These are phyloP conservation scores for Silurus aristotelis DNA, from an alignment of 2,797 vertebrate genomes.

Conservation along the genomic window DNA sequence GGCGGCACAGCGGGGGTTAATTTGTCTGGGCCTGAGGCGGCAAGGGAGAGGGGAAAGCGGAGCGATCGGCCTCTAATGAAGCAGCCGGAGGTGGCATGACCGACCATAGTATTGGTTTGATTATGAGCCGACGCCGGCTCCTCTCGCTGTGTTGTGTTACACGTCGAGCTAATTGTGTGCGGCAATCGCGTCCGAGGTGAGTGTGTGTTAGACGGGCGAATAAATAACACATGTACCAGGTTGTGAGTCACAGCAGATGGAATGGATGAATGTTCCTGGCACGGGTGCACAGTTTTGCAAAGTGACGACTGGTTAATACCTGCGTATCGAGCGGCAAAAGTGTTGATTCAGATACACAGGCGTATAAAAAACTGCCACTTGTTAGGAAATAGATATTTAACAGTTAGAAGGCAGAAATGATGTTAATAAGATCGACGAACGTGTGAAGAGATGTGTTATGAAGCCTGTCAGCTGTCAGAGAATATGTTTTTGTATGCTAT, in stretches of 20 bases:
- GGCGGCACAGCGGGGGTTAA: conserved; percentile 53
- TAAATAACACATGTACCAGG: conserved; percentile 11
- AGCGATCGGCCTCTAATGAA: conserved; percentile 57
- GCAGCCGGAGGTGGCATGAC: conserved; percentile 58
- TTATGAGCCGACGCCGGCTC: conserved; percentile 51
- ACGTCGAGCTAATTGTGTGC: conserved; percentile 49
- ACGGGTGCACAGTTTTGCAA: conserved; percentile 4
- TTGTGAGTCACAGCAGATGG: conserved; percentile 5
- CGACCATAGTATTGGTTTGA: conserved; percentile 60
- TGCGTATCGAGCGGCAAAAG: background rate
- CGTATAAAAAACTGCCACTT: background rate
- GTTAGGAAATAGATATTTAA: background rate
- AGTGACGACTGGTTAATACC: conserved; percentile 19
- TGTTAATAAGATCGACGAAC: conserved; percentile 25
- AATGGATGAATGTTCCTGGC: conserved; percentile 30
- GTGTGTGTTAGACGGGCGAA: conserved; percentile 33
- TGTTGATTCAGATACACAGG: background rate
- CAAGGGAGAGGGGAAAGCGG: conserved; percentile 43
- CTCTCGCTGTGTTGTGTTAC: conserved; percentile 47
- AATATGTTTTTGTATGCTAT: conserved; percentile 39
- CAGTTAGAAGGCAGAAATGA: background rate
- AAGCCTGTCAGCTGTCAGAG: conserved; percentile 11
- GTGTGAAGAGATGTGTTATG: conserved; percentile 7
- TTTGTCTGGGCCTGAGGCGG: conserved; percentile 47
- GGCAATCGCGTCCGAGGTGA: conserved; percentile 31